Evolutionary conservation across 2,797 vertebrate genomes (phyloP), one percentile per base, ranked within the genome.

Genomic region (Hoplostethus mediterraneus): DNA sequence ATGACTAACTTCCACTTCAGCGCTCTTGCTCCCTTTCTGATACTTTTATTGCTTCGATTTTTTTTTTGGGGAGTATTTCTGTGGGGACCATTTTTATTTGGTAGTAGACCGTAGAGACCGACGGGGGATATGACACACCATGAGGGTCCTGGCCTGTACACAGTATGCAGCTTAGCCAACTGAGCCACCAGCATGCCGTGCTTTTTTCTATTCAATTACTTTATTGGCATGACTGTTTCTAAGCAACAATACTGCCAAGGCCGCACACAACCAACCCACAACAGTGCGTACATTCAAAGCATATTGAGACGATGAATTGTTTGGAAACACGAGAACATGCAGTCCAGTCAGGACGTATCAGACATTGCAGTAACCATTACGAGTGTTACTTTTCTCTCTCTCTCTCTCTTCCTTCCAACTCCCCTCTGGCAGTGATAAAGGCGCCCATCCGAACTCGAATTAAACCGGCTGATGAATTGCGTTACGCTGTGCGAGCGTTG

Each of bases 401-500:
- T 51, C 30, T 33, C 30, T 62, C 13, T 49, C 58, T 40, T 61
- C 49, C 11, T 2, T 45, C 49, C 21, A 49, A 17, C 28, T 36
- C 21, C 52, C 67, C 73, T 42, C 38, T 64, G 65, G 75, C 61
- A 54, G 44, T 67, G 31, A 51, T 75, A 78, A 78, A 72, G 67
- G 59, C 71, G 54, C 47, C 42, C 31, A 66, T 69, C 48, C 31
- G 1, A 67, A 80, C 45, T 54, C 62, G 65, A 79, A 71, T 60
- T 59, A 21, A 60, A 48, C 66, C 42, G 31, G 16, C 47, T 83
- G 77, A 84, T 83, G 40, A 81, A 87, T 77, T 56, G 63, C 79
- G 71, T 73, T 14, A 68, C 48, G 67, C 25, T 65, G 62, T 28
- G 40, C 6, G n/a, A 67, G 62, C 63, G 78, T 67, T 82, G 66